phyloP scores from a whole-genome alignment of 2,797 vertebrate species.

The Valencia hispanica region DNA sequence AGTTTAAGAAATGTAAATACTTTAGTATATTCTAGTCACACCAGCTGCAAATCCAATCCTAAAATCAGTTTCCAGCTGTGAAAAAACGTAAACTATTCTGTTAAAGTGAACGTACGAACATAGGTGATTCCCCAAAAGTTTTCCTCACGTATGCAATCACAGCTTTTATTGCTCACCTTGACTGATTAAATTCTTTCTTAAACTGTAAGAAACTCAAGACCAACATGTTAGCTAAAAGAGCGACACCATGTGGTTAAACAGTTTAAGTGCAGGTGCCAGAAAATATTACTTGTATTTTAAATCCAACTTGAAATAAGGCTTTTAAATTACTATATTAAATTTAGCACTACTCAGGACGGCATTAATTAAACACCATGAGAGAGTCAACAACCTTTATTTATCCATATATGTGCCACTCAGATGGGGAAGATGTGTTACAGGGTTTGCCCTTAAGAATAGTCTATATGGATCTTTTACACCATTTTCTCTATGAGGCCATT shows the following conservation, averaged over 20 bases:
- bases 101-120: no score
- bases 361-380: slow-evolving; percentile 53
- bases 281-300: no score
- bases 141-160: background rate
- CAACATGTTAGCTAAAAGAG: no score
- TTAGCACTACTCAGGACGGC: background rate
- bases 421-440: slow-evolving; percentile 80
- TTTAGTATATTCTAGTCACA: no score
- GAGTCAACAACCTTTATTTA: slow-evolving; percentile 89
- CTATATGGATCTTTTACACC: slow-evolving; percentile 82
- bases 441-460: slow-evolving; percentile 77
- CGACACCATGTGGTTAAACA: slow-evolving; percentile 61
- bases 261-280: slow-evolving; percentile 10
- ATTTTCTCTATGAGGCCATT: slow-evolving; percentile 79
- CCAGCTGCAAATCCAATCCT: slow-evolving; percentile 14
- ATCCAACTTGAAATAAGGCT: no score
- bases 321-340: no score
- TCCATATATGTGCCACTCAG: slow-evolving; percentile 86
- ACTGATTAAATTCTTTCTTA: no score
- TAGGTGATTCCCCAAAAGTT: slow-evolving; percentile 4
- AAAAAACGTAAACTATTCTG: slow-evolving; percentile 30
- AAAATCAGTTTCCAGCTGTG: slow-evolving; percentile 21
- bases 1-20: no score
- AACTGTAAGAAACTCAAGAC: background rate
- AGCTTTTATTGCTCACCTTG: background rate